Evolutionary conservation across 2,888 invertebrate species (phyloP).

Genomic region (Lithosia quadra): DNA sequence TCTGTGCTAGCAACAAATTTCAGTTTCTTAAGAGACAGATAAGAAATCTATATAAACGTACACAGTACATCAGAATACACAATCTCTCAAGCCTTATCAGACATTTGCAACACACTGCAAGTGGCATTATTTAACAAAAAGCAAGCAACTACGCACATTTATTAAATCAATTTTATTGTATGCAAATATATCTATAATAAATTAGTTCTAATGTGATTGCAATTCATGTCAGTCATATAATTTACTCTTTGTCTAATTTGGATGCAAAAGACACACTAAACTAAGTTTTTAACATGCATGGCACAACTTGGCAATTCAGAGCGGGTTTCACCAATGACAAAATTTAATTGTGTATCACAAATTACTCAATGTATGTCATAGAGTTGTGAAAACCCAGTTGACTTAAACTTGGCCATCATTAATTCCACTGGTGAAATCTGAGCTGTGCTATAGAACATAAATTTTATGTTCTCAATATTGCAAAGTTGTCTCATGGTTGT

Average conservation of each 20-base stretch:
- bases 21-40: slow-evolving; percentile 13
- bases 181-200: slow-evolving; percentile 39
- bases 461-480: slow-evolving; percentile 4
- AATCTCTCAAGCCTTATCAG: slow-evolving; percentile 17
- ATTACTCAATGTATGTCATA: neutral
- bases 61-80: slow-evolving; percentile 39
- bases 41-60: slow-evolving; percentile 26
- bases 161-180: slow-evolving; percentile 27
- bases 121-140: slow-evolving; percentile 27
- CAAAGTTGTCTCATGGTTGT: slow-evolving; percentile 27
- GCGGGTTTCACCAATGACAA: neutral
- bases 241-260: slow-evolving; percentile 36
- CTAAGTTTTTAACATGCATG: slow-evolving; percentile 26
- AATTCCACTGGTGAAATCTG: neutral
- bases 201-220: slow-evolving; percentile 50
- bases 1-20: slow-evolving; percentile 16
- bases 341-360: neutral
- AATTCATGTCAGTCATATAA: slow-evolving; percentile 50
- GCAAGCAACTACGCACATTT: slow-evolving; percentile 32
- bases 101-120: slow-evolving; percentile 37
- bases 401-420: neutral
- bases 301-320: slow-evolving; percentile 34
- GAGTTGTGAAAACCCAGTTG: neutral
- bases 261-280: slow-evolving; percentile 39
- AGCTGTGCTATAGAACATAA: neutral